Evolutionary conservation across 2,888 invertebrate species (phyloP), one percentile per base, ranked within the genome.

Genomic region (Leptopilina drosophilae): DNA sequence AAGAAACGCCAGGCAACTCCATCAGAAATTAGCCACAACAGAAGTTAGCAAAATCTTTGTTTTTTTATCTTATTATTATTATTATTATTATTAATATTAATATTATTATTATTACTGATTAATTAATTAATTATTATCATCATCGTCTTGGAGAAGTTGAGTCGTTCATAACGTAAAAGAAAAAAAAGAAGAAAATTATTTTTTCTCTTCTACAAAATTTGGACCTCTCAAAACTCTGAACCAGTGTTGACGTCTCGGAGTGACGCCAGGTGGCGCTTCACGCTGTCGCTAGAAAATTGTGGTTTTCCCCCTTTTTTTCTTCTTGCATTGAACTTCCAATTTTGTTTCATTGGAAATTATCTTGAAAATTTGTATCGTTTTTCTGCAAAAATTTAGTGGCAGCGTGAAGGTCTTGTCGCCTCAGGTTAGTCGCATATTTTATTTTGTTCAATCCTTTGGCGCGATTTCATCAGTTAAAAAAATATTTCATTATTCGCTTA

Each of bases 341-440:
- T 42, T 42, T 42, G 3, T 8, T 42, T 42, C 33, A 1, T 8
- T 42, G 42, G 42, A 42, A 42, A 42, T 42, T 8, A 42, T 3
- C 33, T 33, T 33, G 33, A 33, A 33, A 33, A 33, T 33, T 33
- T 33, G 33, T 33, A 33, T 33, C 33, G 33, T 33, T 33, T 20
- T 33, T 33, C 33, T n/a, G 33, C 33, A 20, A 5, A 33, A 4
- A 33, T 33, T 33, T 89, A 88, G 90, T 88, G 84, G 89, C 89
- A 88, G 89, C 87, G 90, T 89, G 89, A 87, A 89, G 87, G 87
- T 87, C 89, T 87, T 87, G 88, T 90, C 87, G 88, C 89, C 88
- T 90, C 90, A 90, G 91, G 91, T 91, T 91, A 91, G 90, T 88
- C 87, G 89, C 83, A 88, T 86, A 88, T 89, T 62, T 89, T 89